phyloP scores from a whole-genome alignment of 2,888 invertebrate genomes.

The Rhaphigaster nebulosa region DNA sequence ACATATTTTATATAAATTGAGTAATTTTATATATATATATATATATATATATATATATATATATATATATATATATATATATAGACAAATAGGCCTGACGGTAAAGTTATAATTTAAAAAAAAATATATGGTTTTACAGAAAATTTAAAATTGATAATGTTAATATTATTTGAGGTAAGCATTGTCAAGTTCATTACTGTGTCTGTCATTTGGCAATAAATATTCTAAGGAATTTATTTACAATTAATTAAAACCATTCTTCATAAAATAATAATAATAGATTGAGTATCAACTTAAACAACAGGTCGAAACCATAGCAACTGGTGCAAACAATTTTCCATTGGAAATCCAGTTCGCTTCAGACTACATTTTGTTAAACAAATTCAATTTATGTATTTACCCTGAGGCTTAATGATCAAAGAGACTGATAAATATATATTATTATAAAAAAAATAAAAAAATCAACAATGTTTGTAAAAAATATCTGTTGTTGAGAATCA shows the following conservation, averaged over 20 bases:
- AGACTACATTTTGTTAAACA: background rate
- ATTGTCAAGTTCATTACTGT: background rate
- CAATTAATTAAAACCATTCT: background rate
- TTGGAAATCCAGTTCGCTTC: background rate
- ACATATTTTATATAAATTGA: background rate
- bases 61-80: background rate
- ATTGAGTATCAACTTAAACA: conserved; percentile 24
- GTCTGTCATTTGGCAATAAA: conserved; percentile 13
- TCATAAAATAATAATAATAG: conserved; percentile 9
- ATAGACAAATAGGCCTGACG: background rate
- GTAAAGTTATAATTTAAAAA: background rate
- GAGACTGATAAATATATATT: background rate
- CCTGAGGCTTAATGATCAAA: background rate
- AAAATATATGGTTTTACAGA: background rate
- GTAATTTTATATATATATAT: background rate
- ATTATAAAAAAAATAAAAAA: background rate
- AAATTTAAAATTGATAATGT: background rate
- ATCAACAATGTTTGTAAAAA: conserved; percentile 30
- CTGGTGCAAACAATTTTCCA: background rate
- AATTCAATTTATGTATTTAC: background rate
- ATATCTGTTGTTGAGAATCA: conserved; percentile 19
- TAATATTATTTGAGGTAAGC: background rate
- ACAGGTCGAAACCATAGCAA: background rate
- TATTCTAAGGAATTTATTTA: conserved; percentile 15
- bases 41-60: background rate